These are phyloP conservation scores for Lepus timidus DNA, from an alignment of 2,113 vertebrate species.

Conservation along the genomic window DNA sequence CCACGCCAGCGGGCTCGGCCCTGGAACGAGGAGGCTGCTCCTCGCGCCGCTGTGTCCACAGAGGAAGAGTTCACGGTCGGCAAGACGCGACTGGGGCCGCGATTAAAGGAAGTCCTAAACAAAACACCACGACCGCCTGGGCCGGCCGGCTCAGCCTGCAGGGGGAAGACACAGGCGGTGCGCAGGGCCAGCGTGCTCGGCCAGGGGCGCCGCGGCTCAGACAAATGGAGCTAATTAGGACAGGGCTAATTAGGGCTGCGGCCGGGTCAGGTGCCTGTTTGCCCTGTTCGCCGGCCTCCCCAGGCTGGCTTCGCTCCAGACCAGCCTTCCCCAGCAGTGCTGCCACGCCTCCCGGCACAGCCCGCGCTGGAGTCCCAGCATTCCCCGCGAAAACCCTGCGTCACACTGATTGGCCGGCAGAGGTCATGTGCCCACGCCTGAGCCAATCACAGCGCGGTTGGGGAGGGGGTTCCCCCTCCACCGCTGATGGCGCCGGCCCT, in stretches of 20 bases:
- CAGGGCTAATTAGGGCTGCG: not conserved
- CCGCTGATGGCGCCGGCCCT: not conserved
- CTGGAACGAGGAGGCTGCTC: not conserved
- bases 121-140: not conserved
- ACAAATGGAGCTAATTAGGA: conserved; percentile 22
- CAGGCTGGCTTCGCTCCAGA: conserved; percentile 18
- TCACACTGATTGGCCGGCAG: conserved; percentile 1
- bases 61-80: not conserved
- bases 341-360: not conserved
- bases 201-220: not conserved
- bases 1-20: conserved; percentile 11
- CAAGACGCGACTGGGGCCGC: not conserved
- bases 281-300: not conserved
- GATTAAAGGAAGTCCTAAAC: not conserved
- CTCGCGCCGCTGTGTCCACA: not conserved
- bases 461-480: too few relatives aligned
- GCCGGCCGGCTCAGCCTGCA: not conserved
- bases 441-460: not conserved
- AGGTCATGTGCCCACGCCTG: conserved; percentile 8
- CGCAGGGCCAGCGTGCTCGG: not conserved
- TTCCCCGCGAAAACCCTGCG: not conserved
- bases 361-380: not conserved
- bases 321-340: not conserved
- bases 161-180: not conserved
- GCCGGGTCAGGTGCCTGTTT: too few relatives aligned